Conservation (phyloP, 2,113 vertebrate species). For the Falco punctatus region DNA sequence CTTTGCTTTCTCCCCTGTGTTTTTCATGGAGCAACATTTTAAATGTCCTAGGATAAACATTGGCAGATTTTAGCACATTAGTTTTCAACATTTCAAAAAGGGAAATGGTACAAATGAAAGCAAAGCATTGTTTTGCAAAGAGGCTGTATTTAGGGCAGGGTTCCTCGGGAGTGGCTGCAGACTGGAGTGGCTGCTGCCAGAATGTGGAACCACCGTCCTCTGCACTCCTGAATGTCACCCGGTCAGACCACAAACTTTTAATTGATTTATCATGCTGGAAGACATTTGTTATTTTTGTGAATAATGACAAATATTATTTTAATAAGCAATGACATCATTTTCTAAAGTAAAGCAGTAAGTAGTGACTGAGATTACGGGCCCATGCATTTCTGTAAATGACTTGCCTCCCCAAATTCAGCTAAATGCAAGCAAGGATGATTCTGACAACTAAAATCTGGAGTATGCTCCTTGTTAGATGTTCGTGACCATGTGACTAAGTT, state of each 20-base stretch:
- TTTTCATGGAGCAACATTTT: conserved; percentile 29
- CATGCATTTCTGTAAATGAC: background rate
- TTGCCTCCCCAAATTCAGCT: background rate
- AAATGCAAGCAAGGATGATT: background rate
- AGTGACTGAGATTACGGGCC: background rate
- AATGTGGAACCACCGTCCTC: background rate
- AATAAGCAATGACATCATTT: background rate
- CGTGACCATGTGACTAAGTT: background rate
- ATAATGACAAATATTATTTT: background rate
- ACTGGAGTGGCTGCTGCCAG: background rate
- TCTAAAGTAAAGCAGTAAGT: background rate
- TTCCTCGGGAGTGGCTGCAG: background rate
- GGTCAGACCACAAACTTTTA: background rate
- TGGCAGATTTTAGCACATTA: conserved; percentile 9
- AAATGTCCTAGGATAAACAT: background rate
- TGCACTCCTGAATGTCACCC: background rate
- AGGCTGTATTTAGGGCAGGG: background rate
- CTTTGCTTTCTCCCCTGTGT: conserved; percentile 16
- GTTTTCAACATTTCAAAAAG: background rate
- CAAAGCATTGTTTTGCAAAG: background rate
- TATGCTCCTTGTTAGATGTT: background rate
- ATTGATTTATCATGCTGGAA: background rate
- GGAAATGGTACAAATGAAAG: background rate
- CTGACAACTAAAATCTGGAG: background rate
- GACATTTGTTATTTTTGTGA: background rate